A percentile compares a stretch with the other conserved stretches of the same genome.
Evolutionary conservation across 2,113 vertebrate species (phyloP).

Genomic region (Nymphicus hollandicus): DNA sequence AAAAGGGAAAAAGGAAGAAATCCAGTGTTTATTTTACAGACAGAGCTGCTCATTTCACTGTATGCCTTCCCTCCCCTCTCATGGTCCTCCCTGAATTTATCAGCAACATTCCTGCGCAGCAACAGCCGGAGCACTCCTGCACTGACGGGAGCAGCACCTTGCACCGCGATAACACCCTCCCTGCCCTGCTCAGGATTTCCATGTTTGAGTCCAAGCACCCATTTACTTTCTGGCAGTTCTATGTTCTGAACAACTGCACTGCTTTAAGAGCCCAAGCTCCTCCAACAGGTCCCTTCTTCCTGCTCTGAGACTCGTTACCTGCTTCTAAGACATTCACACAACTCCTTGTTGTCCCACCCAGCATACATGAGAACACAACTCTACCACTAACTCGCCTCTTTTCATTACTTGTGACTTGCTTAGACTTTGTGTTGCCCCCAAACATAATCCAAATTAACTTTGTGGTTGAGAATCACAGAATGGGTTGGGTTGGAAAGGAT

Average conservation of each 20-base stretch:
- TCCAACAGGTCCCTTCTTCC: neutral
- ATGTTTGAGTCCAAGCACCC: accelerated
- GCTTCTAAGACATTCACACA: neutral
- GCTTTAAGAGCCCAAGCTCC: neutral
- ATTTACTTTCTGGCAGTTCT: neutral
- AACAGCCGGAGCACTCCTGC: neutral
- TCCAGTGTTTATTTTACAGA: neutral
- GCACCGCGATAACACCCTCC: neutral
- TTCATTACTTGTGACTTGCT: neutral
- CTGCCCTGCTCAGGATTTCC: neutral
- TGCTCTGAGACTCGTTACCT: neutral
- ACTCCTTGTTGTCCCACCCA: neutral
- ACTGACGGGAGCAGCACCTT: neutral
- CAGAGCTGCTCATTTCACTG: neutral
- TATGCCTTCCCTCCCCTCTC: neutral
- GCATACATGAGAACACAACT: accelerated
- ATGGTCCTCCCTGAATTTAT: conserved; percentile 3
- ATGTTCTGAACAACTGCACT: accelerated
- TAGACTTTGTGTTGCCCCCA: neutral
- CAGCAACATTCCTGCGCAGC: neutral
- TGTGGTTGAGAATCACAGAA: neutral
- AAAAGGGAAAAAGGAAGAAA: neutral
- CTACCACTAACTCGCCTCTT: neutral
- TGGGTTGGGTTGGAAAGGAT: neutral
- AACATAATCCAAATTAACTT: neutral